These are phyloP conservation scores for Bucorvus abyssinicus DNA, from an alignment of 2,797 vertebrate genomes.

Conservation along the genomic window DNA sequence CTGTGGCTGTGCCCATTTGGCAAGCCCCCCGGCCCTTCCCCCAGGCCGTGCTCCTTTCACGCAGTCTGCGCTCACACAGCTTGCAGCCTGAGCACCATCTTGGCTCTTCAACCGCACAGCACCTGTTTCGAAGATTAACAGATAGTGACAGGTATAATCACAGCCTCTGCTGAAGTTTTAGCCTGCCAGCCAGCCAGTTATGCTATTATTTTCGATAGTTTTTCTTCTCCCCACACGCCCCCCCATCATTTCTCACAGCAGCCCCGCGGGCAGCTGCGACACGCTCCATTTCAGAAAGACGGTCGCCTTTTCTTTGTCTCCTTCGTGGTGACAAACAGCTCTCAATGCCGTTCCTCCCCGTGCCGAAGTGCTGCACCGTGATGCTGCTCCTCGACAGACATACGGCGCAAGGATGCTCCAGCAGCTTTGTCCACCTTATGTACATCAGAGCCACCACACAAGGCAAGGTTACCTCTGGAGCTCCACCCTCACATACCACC, in stretches of 20 bases:
- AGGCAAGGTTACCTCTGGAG: neutral
- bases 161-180: constrained; percentile 30
- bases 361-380: neutral
- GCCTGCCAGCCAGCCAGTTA: constrained; percentile 2
- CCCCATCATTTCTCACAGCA: neutral
- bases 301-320: neutral
- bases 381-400: neutral
- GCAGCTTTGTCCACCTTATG: neutral
- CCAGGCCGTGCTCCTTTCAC: neutral
- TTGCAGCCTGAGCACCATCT: neutral
- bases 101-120: neutral
- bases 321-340: neutral
- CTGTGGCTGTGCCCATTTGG: neutral
- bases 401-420: fast-evolving
- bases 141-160: constrained; percentile 45
- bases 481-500: neutral
- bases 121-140: constrained; percentile 63
- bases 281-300: neutral
- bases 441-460: neutral
- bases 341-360: fast-evolving
- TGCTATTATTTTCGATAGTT: neutral
- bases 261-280: neutral
- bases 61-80: neutral
- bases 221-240: neutral
- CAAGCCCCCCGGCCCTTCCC: neutral